These are phyloP conservation scores for Manis pentadactyla DNA, from an alignment of 2,797 vertebrate species.

Conservation along the genomic window DNA sequence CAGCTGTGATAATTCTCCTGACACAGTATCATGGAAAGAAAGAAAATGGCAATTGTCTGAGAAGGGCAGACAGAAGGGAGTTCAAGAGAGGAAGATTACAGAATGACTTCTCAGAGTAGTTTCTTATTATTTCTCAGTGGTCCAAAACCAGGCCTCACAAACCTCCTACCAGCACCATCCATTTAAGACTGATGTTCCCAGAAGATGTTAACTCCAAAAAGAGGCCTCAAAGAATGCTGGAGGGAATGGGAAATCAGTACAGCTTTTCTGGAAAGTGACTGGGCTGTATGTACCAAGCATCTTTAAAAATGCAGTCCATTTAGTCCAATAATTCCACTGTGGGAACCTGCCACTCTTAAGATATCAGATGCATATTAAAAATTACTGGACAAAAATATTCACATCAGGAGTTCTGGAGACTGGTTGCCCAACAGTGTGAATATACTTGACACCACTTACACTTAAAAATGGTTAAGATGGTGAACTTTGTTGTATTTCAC, in stretches of 20 bases:
- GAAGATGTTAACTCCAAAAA: slow-evolving; percentile 54
- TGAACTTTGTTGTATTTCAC: not conserved
- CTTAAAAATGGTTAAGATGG: not conserved
- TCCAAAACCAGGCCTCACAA: not conserved
- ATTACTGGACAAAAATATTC: slow-evolving; percentile 9
- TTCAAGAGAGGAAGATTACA: slow-evolving; percentile 49
- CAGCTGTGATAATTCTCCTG: slow-evolving; percentile 52
- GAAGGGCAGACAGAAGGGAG: slow-evolving; percentile 45
- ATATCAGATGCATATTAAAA: not conserved
- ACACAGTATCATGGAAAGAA: not conserved
- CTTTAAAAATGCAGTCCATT: not conserved
- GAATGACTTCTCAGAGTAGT: not conserved
- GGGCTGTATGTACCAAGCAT: not conserved
- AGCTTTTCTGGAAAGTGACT: slow-evolving; percentile 39
- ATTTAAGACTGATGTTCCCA: slow-evolving; percentile 28
- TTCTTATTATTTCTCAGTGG: not conserved
- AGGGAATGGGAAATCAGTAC: slow-evolving; percentile 49
- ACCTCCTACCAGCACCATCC: not conserved
- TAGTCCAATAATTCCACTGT: not conserved
- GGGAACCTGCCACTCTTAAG: not conserved
- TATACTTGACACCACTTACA: not conserved
- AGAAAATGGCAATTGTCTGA: slow-evolving; percentile 59
- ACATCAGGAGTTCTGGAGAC: not conserved
- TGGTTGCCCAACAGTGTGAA: not conserved
- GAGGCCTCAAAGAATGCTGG: not conserved